Percentiles rank a stretch among this genome's conserved stretches.
Evolutionary conservation across 2,888 invertebrate genomes (phyloP).

Genomic region (Parthenolecanium corni): DNA sequence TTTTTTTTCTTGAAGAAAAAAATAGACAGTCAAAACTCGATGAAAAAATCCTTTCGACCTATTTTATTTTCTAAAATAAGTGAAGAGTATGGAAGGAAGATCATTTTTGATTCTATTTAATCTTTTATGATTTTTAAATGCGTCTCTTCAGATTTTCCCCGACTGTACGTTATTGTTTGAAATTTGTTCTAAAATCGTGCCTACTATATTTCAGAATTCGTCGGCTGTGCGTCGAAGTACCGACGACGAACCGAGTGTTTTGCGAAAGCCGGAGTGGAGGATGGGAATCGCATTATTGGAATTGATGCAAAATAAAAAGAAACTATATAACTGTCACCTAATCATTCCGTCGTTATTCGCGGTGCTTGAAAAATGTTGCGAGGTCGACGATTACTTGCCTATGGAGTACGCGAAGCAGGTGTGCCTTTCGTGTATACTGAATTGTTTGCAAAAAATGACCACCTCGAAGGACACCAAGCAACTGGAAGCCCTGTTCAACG

Average conservation of each 20-base stretch:
- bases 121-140: no score
- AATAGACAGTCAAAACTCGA: no score
- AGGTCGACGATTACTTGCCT: conserved; percentile 66
- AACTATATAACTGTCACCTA: conserved; percentile 52
- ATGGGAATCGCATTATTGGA: conserved; percentile 69
- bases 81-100: no score
- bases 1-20: no score
- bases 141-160: no score
- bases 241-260: not conserved
- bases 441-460: conserved; percentile 52
- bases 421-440: conserved; percentile 61
- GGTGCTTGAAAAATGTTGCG: conserved; percentile 62
- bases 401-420: conserved; percentile 85
- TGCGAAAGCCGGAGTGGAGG: conserved; percentile 58
- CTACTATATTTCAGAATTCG: not conserved
- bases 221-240: not conserved
- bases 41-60: no score
- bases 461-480: conserved; percentile 40
- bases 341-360: conserved; percentile 67
- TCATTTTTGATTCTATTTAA: no score
- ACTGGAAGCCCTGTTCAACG: conserved; percentile 46
- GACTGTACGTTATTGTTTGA: no score
- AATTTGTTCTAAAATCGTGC: no score
- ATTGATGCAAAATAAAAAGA: conserved; percentile 72
- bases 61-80: no score